phyloP scores from a whole-genome alignment of 2,888 invertebrate species.

The Andrena dorsata region DNA sequence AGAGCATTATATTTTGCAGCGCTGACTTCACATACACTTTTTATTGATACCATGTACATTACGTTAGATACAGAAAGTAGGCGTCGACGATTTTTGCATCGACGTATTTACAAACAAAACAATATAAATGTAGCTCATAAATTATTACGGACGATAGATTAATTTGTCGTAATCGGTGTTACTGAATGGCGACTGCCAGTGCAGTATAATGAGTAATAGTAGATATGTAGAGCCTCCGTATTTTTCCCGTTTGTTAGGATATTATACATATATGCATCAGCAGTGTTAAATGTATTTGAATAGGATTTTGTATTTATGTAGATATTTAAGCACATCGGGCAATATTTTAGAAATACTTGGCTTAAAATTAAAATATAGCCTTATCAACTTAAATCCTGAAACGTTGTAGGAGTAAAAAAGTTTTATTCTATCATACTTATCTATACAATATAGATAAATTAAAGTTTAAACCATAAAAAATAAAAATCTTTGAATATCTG shows the following conservation, averaged over 20 bases:
- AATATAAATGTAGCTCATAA: conserved; percentile 51
- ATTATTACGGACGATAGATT: conserved; percentile 30
- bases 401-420: conserved; percentile 39
- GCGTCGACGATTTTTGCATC: conserved; percentile 34
- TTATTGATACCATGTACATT: conserved; percentile 55
- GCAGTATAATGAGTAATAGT: neutral
- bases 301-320: conserved; percentile 6
- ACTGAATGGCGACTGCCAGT: neutral
- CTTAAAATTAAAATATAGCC: conserved; percentile 40
- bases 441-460: conserved; percentile 35
- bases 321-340: conserved; percentile 25
- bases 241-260: neutral
- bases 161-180: neutral
- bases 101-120: conserved; percentile 72
- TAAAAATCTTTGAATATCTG: conserved; percentile 35
- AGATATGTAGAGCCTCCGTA: conserved; percentile 29
- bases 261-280: conserved; percentile 13
- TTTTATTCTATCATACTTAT: conserved; percentile 45
- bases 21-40: conserved; percentile 38
- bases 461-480: conserved; percentile 42
- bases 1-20: neutral
- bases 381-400: conserved; percentile 39
- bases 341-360: conserved; percentile 16
- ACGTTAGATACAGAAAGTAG: conserved; percentile 56
- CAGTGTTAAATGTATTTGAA: conserved; percentile 16